Evolutionary conservation across 2,888 invertebrate genomes (phyloP).

Genomic region (Lasiommata megera): DNA sequence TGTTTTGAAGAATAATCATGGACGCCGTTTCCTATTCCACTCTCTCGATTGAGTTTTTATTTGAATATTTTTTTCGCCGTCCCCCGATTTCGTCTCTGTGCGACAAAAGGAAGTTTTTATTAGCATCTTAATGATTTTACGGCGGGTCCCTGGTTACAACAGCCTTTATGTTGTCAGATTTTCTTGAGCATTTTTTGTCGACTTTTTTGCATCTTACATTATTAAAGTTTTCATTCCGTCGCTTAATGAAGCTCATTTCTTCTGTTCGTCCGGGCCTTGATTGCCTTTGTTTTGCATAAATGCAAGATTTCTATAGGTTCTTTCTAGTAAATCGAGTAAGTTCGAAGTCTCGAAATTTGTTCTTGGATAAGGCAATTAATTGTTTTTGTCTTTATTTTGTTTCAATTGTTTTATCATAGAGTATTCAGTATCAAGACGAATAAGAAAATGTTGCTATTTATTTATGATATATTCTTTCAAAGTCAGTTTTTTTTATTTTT

Average conservation of each 20-base stretch:
- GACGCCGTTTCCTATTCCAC: conserved; percentile 72
- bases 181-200: conserved; percentile 81
- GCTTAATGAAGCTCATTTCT: conserved; percentile 82
- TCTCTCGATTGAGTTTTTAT: conserved; percentile 80
- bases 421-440: background rate
- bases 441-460: too few relatives aligned
- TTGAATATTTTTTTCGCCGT: conserved; percentile 76
- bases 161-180: conserved; percentile 82
- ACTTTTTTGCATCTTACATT: conserved; percentile 81
- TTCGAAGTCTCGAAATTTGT: conserved; percentile 69
- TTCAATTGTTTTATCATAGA: background rate
- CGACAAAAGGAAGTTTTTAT: conserved; percentile 82
- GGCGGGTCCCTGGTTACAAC: conserved; percentile 80
- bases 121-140: conserved; percentile 83
- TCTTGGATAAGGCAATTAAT: conserved; percentile 64
- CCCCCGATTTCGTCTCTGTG: conserved; percentile 72
- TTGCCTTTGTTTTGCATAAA: conserved; percentile 82
- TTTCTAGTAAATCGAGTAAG: conserved; percentile 69
- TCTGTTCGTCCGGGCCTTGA: conserved; percentile 79
- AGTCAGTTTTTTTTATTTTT: too few relatives aligned
- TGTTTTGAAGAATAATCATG: conserved; percentile 83
- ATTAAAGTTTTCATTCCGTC: conserved; percentile 81
- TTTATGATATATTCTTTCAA: too few relatives aligned
- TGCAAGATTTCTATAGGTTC: conserved; percentile 79
- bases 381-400: conserved; percentile 45